A percentile compares a stretch with the other conserved stretches of the same genome.
Conservation (phyloP, 2,797 vertebrate genomes). For the Phrynocephalus vlangalii region DNA sequence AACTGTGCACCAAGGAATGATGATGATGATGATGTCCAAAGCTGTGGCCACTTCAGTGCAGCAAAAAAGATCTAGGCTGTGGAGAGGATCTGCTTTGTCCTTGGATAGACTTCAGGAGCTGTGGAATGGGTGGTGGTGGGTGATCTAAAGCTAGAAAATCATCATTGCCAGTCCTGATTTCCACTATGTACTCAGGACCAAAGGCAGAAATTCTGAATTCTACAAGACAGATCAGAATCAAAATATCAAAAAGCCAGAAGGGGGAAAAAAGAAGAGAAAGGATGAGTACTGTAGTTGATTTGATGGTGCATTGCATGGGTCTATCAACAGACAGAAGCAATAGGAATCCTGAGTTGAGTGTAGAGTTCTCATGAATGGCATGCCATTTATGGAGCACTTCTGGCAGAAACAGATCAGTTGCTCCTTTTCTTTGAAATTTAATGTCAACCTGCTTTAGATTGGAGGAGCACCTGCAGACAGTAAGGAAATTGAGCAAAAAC, state of each 20-base stretch:
- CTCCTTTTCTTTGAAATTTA: not conserved
- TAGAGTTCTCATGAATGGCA: not conserved
- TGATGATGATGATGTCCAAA: too few species aligned
- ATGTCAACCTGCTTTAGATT: not conserved
- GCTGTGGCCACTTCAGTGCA: too few species aligned
- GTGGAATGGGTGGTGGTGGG: too few species aligned
- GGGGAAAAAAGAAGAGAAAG: not conserved
- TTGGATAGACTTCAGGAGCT: too few species aligned
- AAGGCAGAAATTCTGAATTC: too few species aligned
- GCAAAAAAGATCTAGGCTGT: too few species aligned
- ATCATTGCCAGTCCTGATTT: too few species aligned
- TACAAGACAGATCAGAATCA: not conserved
- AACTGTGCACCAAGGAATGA: too few species aligned
- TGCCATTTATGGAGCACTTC: not conserved
- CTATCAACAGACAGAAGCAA: not conserved
- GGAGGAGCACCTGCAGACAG: not conserved
- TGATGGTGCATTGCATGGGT: not conserved
- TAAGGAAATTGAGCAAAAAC: not conserved
- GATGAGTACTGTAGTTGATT: not conserved
- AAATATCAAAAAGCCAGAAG: not conserved
- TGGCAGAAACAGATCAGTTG: not conserved
- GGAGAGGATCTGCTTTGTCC: too few species aligned
- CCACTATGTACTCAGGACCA: too few species aligned
- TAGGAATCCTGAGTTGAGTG: not conserved
- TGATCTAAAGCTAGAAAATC: too few species aligned